Evolutionary conservation across 2,113 vertebrate species (phyloP).

Genomic region (Centropristis striata): DNA sequence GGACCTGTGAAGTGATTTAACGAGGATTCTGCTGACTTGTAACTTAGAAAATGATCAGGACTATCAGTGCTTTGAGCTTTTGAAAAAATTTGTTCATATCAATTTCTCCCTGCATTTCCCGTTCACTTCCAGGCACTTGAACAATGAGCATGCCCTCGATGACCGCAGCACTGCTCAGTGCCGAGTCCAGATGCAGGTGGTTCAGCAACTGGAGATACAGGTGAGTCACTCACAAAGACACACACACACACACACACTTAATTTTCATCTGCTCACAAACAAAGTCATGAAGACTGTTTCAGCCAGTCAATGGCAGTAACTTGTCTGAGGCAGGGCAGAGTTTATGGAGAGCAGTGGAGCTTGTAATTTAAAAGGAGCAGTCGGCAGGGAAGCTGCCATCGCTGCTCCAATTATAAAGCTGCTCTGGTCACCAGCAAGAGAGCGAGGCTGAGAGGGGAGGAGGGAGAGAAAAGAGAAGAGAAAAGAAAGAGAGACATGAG

Average conservation of each 20-base stretch:
- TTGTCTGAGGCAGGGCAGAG: conserved; percentile 71
- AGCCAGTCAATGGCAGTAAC: conserved; percentile 60
- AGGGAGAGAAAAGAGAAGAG: conserved; percentile 13
- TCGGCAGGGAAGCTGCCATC: conserved; percentile 87
- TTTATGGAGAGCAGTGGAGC: conserved; percentile 86
- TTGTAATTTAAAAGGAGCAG: conserved; percentile 86
- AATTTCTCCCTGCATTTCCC: conserved; percentile 4
- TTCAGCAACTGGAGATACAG: conserved; percentile 99
- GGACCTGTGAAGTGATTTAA: conserved; percentile 23
- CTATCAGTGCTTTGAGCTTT: conserved; percentile 12
- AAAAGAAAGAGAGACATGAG: conserved; percentile 32
- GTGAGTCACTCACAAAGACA: conserved; percentile 77
- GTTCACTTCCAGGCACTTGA: conserved; percentile 92
- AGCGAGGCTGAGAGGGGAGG: conserved; percentile 35
- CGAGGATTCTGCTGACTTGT: not conserved
- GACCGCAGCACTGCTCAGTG: conserved; percentile 99
- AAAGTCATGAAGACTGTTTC: conserved; percentile 56
- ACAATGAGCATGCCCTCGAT: conserved; percentile 97
- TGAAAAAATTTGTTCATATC: not conserved
- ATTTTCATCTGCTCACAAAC: conserved; percentile 62
- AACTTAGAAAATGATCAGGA: conserved; percentile 1
- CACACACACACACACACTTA: conserved; percentile 13
- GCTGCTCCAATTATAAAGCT: conserved; percentile 90
- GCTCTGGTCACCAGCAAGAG: conserved; percentile 78
- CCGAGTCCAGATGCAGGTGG: conserved; percentile 99